Conservation (phyloP, 2,888 invertebrate species). For the Selenia dentaria region DNA sequence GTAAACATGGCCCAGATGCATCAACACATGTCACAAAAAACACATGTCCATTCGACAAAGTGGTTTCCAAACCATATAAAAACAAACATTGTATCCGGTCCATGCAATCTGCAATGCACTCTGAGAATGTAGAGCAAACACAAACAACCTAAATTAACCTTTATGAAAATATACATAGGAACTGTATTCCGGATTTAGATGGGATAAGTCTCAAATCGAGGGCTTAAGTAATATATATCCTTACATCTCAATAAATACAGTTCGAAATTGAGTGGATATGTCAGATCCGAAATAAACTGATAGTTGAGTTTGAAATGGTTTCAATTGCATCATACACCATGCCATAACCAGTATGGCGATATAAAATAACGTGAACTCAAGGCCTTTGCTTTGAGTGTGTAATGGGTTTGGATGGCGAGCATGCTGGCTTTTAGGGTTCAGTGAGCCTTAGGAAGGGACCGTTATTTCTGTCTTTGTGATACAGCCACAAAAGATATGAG, state of each 20-base stretch:
- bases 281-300: constrained; percentile 33
- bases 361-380: constrained; percentile 39
- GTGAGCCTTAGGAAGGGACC: too few species aligned
- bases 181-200: constrained; percentile 1
- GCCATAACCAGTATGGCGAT: constrained; percentile 35
- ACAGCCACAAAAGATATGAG: too few species aligned
- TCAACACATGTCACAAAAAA: constrained; percentile 5
- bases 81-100: constrained; percentile 25
- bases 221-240: constrained; percentile 7
- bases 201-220: constrained; percentile 3
- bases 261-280: constrained; percentile 8
- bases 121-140: constrained; percentile 20
- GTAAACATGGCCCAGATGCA: background rate
- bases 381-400: constrained; percentile 37
- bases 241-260: constrained; percentile 14
- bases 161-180: constrained; percentile 13
- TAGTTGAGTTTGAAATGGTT: constrained; percentile 23
- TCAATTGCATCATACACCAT: constrained; percentile 45
- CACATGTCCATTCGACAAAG: constrained; percentile 5
- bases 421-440: too few species aligned
- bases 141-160: constrained; percentile 15
- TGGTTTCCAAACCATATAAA: constrained; percentile 27
- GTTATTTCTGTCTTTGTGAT: too few species aligned
- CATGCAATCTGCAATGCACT: constrained; percentile 25
- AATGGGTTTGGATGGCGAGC: constrained; percentile 13